Evolutionary conservation across 2,888 invertebrate genomes (phyloP), one percentile per base, ranked within the genome.

Genomic region (Furcula furcula): DNA sequence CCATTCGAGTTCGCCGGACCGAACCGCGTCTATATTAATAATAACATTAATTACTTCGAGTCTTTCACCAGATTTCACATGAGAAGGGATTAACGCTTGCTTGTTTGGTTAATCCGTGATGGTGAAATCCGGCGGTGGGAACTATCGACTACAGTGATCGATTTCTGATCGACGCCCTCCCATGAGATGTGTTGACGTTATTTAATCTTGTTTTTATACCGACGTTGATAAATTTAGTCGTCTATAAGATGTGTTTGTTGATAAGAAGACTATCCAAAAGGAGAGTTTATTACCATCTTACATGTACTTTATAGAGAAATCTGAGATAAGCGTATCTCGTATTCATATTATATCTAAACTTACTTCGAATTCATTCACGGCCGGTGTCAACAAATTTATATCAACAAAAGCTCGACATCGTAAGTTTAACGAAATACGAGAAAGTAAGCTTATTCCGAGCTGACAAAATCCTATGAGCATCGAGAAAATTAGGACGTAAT

Each of bases 61-160:
- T 59, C 74, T 74, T 79, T 76, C 76, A 76, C 65, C 56, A 68
- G 60, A 76, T 76, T 81, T 78, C 77, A 81, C 72, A 63, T 76
- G 77, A 76, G 77, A 81, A 67, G 66, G 62, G 83, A 86, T 87
- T 86, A 86, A 65, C 68, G 65, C 60, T 66, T 64, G 71, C 77
- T 73, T 68, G 71, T 77, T 76, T 74, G 65, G 68, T 77, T 85
- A 84, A 85, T 85, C 87, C 75, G 64, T 53, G 47, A 37, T 57
- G 50, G 55, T 47, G 55, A 62, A 54, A 58, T 44, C 43, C 36
- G 33, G 39, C 51, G 61, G 69, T 82, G 81, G 68, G 79, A 82
- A 80, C 70, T 58, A 50, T 53, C 45, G 46, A 46, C 44, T 40
- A 33, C 36, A 35, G 43, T 61, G 58, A 73, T 70, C 60, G 62